phyloP scores from a whole-genome alignment of 2,888 invertebrate genomes.

The Temnothorax ravouxi region DNA sequence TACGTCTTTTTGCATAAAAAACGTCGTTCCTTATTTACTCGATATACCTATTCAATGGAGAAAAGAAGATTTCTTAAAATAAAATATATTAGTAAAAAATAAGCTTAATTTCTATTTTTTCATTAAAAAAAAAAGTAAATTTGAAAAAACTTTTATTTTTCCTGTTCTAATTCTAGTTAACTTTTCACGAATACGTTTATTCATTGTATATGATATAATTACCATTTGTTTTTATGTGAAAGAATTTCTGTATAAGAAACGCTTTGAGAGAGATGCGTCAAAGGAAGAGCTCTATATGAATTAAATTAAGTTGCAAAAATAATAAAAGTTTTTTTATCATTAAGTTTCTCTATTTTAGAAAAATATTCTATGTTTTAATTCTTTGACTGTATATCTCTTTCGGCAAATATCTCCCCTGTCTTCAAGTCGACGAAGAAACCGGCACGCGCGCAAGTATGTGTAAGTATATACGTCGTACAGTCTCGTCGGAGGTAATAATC shows the following conservation, averaged over 20 bases:
- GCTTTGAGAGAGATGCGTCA: neutral
- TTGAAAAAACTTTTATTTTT: neutral
- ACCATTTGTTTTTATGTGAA: neutral
- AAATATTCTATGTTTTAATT: neutral
- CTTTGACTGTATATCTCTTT: neutral
- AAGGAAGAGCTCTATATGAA: neutral
- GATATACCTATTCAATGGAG: neutral
- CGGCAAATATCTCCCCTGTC: constrained; percentile 31
- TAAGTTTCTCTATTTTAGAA: neutral
- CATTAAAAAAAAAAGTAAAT: neutral
- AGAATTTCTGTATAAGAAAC: neutral
- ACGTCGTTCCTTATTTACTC: no score
- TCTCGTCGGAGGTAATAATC: constrained; percentile 82
- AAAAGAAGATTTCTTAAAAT: neutral
- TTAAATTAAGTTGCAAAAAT: neutral
- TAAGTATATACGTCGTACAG: constrained; percentile 71
- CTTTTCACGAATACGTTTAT: neutral
- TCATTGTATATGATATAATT: no score
- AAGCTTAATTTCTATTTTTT: neutral
- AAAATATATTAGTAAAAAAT: neutral
- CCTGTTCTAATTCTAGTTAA: neutral
- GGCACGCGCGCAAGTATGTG: constrained; percentile 53
- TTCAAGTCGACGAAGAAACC: constrained; percentile 50
- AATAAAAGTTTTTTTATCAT: neutral
- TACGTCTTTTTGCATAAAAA: no score